These are phyloP conservation scores for Sitophilus oryzae DNA, from an alignment of 1,140 invertebrate genomes.

Conservation along the genomic window DNA sequence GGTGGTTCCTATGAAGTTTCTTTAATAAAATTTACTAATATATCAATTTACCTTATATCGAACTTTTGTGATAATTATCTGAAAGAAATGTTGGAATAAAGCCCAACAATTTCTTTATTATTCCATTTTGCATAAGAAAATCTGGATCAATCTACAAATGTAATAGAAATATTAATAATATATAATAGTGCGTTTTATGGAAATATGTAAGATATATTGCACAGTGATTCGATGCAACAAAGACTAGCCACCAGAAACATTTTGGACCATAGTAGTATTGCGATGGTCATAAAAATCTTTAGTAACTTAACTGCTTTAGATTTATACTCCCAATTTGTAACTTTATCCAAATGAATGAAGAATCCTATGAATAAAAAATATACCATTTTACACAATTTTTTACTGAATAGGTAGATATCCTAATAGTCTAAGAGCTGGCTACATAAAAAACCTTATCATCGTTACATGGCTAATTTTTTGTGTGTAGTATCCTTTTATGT, in stretches of 20 bases:
- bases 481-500: too few relatives aligned
- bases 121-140: constrained; percentile 18
- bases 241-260: constrained; percentile 37
- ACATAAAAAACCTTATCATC: too few relatives aligned
- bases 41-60: constrained; percentile 41
- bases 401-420: too few relatives aligned
- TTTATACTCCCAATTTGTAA: constrained; percentile 17
- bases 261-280: constrained; percentile 37
- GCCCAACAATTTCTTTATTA: constrained; percentile 30
- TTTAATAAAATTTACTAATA: constrained; percentile 38
- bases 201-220: constrained; percentile 27
- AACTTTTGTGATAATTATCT: constrained; percentile 41
- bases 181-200: neutral
- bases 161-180: neutral
- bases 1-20: constrained; percentile 24
- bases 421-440: too few relatives aligned
- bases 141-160: constrained; percentile 11
- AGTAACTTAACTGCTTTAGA: constrained; percentile 28
- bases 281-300: constrained; percentile 33
- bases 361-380: constrained; percentile 18
- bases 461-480: too few relatives aligned
- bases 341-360: constrained; percentile 18
- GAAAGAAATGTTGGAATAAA: constrained; percentile 41
- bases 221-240: constrained; percentile 38
- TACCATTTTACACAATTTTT: too few relatives aligned